phyloP scores from a whole-genome alignment of 53 echinoderm and acorn worm species.

The Holothuria scabra region DNA sequence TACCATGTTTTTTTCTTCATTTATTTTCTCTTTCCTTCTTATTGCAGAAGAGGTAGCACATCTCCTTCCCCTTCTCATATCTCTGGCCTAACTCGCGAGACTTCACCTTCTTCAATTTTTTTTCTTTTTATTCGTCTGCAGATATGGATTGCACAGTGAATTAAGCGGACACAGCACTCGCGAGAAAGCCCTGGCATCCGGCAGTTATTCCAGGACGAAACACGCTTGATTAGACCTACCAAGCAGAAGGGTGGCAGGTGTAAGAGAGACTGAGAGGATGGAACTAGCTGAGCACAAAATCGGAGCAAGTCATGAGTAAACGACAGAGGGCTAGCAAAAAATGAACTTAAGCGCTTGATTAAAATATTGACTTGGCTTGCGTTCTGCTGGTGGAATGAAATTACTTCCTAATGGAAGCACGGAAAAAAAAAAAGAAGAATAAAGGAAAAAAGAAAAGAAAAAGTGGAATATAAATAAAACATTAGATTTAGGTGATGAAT shows the following conservation, averaged over 20 bases:
- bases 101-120: background rate
- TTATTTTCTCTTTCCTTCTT: background rate
- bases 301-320: slow-evolving; percentile 41
- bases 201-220: background rate
- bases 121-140: slow-evolving; percentile 20
- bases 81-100: background rate
- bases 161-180: slow-evolving; percentile 19
- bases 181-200: background rate
- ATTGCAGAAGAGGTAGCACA: too few species aligned
- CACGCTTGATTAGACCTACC: slow-evolving; percentile 33
- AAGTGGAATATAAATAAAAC: slow-evolving; percentile 11
- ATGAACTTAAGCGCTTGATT: slow-evolving; percentile 37
- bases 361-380: slow-evolving; percentile 44
- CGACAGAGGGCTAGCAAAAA: slow-evolving; percentile 4
- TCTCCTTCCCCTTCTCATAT: background rate
- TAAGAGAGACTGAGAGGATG: slow-evolving; percentile 21
- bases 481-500: background rate
- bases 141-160: slow-evolving; percentile 40
- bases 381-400: slow-evolving; percentile 10
- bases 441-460: background rate
- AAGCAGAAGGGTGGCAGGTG: slow-evolving; percentile 32
- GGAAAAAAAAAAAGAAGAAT: background rate
- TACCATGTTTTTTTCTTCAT: background rate
- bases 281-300: slow-evolving; percentile 42
- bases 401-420: slow-evolving; percentile 32